Evolutionary conservation across 2,797 vertebrate genomes (phyloP).

Genomic region (Rhynchotus rufescens): DNA sequence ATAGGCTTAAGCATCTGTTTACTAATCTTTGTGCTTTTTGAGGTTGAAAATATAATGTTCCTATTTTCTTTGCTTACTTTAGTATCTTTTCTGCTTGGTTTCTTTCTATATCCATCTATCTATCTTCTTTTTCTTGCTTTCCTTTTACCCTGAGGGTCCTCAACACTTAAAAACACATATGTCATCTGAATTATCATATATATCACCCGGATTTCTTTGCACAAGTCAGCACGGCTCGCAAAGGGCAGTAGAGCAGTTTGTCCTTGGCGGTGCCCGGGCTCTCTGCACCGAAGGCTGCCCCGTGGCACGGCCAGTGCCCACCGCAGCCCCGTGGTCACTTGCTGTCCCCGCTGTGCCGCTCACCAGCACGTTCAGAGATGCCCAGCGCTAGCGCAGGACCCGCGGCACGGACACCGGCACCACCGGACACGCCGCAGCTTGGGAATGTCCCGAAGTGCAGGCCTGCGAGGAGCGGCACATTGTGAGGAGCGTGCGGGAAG

Average conservation of each 20-base stretch:
- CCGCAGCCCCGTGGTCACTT: no score
- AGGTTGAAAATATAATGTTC: slow-evolving; percentile 1
- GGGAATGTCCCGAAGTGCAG: neutral
- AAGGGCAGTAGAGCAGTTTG: neutral
- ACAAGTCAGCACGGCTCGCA: neutral
- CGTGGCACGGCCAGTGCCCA: no score
- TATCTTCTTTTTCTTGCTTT: neutral
- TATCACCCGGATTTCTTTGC: neutral
- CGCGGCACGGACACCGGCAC: neutral
- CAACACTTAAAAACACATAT: neutral
- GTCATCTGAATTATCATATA: neutral
- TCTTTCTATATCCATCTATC: neutral
- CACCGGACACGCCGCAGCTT: rapidly evolving
- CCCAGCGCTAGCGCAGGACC: no score
- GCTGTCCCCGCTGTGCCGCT: no score
- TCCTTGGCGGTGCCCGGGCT: neutral
- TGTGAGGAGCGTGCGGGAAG: rapidly evolving
- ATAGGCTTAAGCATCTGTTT: slow-evolving; percentile 31
- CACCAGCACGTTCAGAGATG: no score
- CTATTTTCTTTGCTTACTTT: slow-evolving; percentile 41
- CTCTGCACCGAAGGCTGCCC: neutral
- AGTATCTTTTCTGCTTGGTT: neutral
- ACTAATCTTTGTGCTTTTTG: neutral
- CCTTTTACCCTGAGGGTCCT: neutral
- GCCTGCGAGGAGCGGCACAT: rapidly evolving